Percentiles rank a stretch among this genome's conserved stretches.
Evolutionary conservation across 2,797 vertebrate species (phyloP).

Genomic region (Ctenopoma multispine): DNA sequence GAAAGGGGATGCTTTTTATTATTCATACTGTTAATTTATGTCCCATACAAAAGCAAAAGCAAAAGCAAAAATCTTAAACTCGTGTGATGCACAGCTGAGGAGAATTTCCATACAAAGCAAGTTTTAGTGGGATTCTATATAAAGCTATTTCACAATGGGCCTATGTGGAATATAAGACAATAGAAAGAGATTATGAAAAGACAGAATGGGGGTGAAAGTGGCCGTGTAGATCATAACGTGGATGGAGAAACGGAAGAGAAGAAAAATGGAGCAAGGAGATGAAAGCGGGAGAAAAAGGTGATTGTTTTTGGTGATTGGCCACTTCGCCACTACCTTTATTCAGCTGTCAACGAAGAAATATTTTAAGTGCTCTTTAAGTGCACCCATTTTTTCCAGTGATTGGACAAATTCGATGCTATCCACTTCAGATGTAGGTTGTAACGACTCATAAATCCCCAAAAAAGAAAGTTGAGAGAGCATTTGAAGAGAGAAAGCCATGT

Average conservation of each 20-base stretch:
- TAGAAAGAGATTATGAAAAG: slow-evolving; percentile 12
- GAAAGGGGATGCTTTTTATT: neutral
- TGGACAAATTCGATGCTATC: slow-evolving; percentile 48
- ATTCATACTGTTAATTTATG: slow-evolving; percentile 7
- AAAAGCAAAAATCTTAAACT: too few species aligned
- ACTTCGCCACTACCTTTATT: slow-evolving; percentile 25
- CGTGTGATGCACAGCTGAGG: slow-evolving; percentile 1
- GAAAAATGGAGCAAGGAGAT: slow-evolving; percentile 7
- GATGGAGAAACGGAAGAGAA: neutral
- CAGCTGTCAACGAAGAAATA: slow-evolving; percentile 41
- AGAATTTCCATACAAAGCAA: slow-evolving; percentile 16
- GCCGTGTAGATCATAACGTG: neutral
- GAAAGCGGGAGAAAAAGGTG: slow-evolving; percentile 13
- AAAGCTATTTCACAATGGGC: neutral
- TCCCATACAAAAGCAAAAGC: neutral
- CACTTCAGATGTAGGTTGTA: slow-evolving; percentile 36
- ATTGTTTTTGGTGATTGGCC: slow-evolving; percentile 37
- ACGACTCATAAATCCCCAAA: slow-evolving; percentile 52
- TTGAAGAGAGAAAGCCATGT: slow-evolving; percentile 19
- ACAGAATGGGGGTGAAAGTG: slow-evolving; percentile 1
- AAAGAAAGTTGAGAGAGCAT: slow-evolving; percentile 26
- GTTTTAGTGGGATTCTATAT: neutral
- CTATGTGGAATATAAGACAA: slow-evolving; percentile 3
- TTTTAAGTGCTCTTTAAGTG: slow-evolving; percentile 50
- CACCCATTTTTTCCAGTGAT: slow-evolving; percentile 43